Percentiles rank a stretch among this genome's conserved stretches.
phyloP scores from a whole-genome alignment of 2,797 vertebrate genomes.

The Schizopygopsis pylzovi region DNA sequence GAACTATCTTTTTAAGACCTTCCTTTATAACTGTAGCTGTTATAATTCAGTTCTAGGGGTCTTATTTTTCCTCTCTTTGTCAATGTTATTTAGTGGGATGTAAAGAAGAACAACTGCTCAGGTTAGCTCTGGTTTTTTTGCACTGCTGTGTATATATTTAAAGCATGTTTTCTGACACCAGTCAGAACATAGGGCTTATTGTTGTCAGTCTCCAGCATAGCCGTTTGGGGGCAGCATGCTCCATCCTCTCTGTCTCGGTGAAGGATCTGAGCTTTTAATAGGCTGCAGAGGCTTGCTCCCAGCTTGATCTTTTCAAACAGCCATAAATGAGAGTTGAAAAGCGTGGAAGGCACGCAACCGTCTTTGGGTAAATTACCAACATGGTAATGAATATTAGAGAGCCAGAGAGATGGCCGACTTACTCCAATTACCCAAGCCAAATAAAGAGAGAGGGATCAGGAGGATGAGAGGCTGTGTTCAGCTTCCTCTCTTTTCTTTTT shows the following conservation, averaged over 20 bases:
- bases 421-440: constrained; percentile 72
- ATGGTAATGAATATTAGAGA: constrained; percentile 73
- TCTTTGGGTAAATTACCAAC: constrained; percentile 70
- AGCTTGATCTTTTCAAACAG: constrained; percentile 79
- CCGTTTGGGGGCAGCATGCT: constrained; percentile 56
- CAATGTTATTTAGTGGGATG: not conserved
- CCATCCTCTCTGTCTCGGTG: constrained; percentile 3
- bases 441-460: constrained; percentile 52
- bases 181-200: not conserved
- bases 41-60: not conserved
- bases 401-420: constrained; percentile 73
- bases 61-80: not conserved
- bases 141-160: not conserved
- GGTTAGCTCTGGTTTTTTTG: not conserved
- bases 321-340: constrained; percentile 78
- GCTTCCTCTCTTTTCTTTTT: constrained; percentile 31
- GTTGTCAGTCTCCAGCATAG: constrained; percentile 3
- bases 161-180: not conserved
- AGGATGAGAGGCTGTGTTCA: constrained; percentile 47
- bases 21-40: too few relatives aligned
- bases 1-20: not conserved
- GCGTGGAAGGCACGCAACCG: constrained; percentile 73
- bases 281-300: constrained; percentile 74
- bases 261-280: constrained; percentile 68
- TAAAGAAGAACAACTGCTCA: constrained; percentile 9